phyloP scores from a whole-genome alignment of 1,140 invertebrate genomes.

The Chelonus insularis region DNA sequence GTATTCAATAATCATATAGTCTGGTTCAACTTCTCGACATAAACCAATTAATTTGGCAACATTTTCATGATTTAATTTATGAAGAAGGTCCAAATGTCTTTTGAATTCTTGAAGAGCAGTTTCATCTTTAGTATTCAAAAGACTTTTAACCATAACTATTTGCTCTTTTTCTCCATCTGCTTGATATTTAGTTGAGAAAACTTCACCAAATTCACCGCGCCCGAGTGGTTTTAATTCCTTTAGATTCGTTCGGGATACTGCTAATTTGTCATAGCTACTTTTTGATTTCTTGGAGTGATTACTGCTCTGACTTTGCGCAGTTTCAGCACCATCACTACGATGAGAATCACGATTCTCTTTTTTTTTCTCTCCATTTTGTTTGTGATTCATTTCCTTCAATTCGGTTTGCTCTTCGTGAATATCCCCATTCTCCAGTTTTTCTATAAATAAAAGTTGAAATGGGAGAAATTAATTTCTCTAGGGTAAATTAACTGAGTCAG shows the following conservation, averaged over 20 bases:
- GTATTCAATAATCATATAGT: slow-evolving; percentile 88
- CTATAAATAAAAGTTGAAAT: slow-evolving; percentile 42
- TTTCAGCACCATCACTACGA: slow-evolving; percentile 80
- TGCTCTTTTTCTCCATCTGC: slow-evolving; percentile 46
- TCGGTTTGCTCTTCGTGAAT: slow-evolving; percentile 63
- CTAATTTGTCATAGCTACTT: slow-evolving; percentile 76
- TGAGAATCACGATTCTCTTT: slow-evolving; percentile 64
- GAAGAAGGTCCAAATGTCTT: slow-evolving; percentile 83
- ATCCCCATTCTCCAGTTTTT: slow-evolving; percentile 67
- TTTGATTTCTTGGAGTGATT: slow-evolving; percentile 72
- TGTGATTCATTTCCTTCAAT: slow-evolving; percentile 57
- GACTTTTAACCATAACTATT: slow-evolving; percentile 72
- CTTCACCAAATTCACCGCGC: slow-evolving; percentile 88
- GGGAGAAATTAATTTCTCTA: not conserved
- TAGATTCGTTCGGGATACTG: slow-evolving; percentile 73
- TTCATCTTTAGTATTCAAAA: slow-evolving; percentile 79
- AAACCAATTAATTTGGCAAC: slow-evolving; percentile 78
- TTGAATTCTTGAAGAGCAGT: slow-evolving; percentile 78
- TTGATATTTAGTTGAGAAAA: slow-evolving; percentile 71
- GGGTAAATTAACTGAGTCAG: no score
- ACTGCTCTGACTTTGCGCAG: slow-evolving; percentile 74
- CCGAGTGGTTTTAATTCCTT: slow-evolving; percentile 84
- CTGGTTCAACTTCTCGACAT: slow-evolving; percentile 81
- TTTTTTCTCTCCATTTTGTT: slow-evolving; percentile 46
- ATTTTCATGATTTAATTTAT: slow-evolving; percentile 78